A percentile compares a stretch with the other conserved stretches of the same genome.
Evolutionary conservation across 2,888 invertebrate genomes (phyloP).

Genomic region (Ptycholaimellus sp.): DNA sequence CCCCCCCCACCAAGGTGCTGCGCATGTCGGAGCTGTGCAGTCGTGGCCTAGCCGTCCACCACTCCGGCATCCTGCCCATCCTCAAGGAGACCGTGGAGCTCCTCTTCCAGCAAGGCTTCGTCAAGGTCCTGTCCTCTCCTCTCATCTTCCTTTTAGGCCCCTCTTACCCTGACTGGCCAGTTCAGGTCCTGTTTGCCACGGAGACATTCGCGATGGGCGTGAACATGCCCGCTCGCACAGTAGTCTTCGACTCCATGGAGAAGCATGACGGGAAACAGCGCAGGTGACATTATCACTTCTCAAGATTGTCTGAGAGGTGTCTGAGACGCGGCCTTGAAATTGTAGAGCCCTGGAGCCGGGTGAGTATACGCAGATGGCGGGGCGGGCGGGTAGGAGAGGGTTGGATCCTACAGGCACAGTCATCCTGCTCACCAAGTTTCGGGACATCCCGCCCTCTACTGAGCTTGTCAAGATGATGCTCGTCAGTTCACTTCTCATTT

Average conservation of each 20-base stretch:
- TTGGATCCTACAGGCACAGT: slow-evolving; percentile 80
- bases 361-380: slow-evolving; percentile 96
- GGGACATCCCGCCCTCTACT: slow-evolving; percentile 40
- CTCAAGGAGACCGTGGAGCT: slow-evolving; percentile 97
- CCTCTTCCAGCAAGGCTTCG: slow-evolving; percentile 70
- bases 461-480: slow-evolving; percentile 62
- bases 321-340: too few relatives aligned
- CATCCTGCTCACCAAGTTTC: slow-evolving; percentile 50
- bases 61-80: slow-evolving; percentile 87
- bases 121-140: too few relatives aligned
- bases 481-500: too few relatives aligned
- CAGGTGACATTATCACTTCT: too few relatives aligned
- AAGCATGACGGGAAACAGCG: slow-evolving; percentile 73
- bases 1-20: too few relatives aligned
- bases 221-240: slow-evolving; percentile 95
- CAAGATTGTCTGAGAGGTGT: too few relatives aligned
- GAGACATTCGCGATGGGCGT: slow-evolving; percentile 99
- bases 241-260: slow-evolving; percentile 67
- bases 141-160: too few relatives aligned
- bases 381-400: slow-evolving; percentile 76
- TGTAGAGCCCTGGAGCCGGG: slow-evolving; percentile 68
- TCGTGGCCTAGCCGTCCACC: slow-evolving; percentile 80
- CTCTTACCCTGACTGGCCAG: too few relatives aligned
- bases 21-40: slow-evolving; percentile 39
- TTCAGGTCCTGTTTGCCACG: slow-evolving; percentile 81